Evolutionary conservation across 2,797 vertebrate species (phyloP).

Genomic region (Chiropotes sagulatus): DNA sequence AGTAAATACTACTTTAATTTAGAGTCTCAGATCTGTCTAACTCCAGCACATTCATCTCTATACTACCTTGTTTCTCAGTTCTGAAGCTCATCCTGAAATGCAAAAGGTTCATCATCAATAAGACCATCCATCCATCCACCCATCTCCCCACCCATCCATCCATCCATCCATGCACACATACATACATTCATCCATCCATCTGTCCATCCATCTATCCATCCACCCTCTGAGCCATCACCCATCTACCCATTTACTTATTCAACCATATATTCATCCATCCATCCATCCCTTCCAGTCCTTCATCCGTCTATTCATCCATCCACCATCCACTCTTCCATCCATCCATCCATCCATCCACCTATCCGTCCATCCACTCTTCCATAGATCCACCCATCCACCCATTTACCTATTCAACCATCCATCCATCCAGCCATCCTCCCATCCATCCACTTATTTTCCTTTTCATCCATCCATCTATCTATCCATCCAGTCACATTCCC

Average conservation of each 20-base stretch:
- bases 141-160: no score
- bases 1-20: background rate
- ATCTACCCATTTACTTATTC: background rate
- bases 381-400: background rate
- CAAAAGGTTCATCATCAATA: background rate
- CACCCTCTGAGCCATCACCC: background rate
- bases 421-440: fast-evolving
- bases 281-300: no score
- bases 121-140: background rate
- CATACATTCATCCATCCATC: no score
- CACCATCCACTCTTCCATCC: background rate
- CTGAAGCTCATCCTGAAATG: background rate
- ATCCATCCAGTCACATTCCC: no score
- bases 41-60: background rate
- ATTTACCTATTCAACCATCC: no score
- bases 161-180: no score
- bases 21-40: background rate
- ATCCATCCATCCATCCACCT: background rate
- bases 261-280: no score
- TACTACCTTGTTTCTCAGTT: background rate
- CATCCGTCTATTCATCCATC: background rate
- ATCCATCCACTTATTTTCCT: no score
- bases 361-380: background rate
- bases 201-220: background rate
- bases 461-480: fast-evolving